Percentiles rank a stretch among this genome's conserved stretches.
These are phyloP conservation scores for Abramis brama DNA, from an alignment of 2,113 vertebrate species.

Conservation along the genomic window DNA sequence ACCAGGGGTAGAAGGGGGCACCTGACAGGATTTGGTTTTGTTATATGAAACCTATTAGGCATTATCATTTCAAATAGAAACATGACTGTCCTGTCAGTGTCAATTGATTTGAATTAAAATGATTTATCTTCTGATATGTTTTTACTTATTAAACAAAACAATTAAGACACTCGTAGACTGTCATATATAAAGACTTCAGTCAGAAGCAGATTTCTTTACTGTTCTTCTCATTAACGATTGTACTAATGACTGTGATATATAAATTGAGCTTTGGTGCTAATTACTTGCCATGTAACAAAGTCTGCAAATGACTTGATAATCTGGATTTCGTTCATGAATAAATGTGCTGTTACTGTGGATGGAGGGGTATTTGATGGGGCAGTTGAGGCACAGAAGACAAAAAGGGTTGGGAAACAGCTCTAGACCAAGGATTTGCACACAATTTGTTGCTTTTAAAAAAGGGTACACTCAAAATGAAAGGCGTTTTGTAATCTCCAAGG, in stretches of 20 bases:
- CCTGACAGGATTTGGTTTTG: neutral
- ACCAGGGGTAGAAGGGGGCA: neutral
- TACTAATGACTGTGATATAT: neutral
- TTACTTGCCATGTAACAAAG: neutral
- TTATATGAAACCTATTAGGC: neutral
- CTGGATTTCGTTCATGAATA: neutral
- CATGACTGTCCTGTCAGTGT: neutral
- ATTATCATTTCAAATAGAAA: neutral
- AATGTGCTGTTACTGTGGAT: neutral
- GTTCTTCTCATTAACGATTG: neutral
- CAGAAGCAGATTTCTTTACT: slow-evolving; percentile 12
- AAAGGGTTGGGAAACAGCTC: neutral
- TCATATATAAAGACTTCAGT: neutral
- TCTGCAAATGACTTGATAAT: neutral
- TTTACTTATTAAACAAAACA: neutral
- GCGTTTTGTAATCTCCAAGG: neutral
- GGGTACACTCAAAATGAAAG: neutral
- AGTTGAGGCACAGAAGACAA: neutral
- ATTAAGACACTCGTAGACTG: neutral
- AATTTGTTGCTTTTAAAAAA: neutral
- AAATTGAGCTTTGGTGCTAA: neutral
- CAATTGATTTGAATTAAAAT: neutral
- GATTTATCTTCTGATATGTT: neutral
- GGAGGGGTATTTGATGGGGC: neutral
- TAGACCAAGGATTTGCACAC: neutral